These are phyloP conservation scores for Torymus tubicola DNA, from an alignment of 2,888 invertebrate species.

Conservation along the genomic window DNA sequence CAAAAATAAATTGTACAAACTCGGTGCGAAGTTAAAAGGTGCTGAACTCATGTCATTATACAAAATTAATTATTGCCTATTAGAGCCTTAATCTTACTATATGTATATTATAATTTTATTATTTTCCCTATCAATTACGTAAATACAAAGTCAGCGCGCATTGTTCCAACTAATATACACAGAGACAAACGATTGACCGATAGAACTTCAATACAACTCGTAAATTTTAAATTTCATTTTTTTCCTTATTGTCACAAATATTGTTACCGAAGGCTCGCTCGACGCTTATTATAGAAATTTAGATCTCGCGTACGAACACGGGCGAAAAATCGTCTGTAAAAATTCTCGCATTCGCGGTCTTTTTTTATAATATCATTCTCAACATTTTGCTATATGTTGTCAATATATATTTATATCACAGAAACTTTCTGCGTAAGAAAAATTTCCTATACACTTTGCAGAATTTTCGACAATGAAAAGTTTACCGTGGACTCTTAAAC, in stretches of 20 bases:
- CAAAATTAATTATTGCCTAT: background rate
- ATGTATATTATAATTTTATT: no score
- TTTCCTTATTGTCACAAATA: constrained; percentile 30
- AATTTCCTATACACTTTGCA: background rate
- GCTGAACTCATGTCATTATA: background rate
- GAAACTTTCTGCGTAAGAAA: constrained; percentile 13
- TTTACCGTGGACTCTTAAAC: no score
- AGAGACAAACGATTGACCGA: constrained; percentile 4
- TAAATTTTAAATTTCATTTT: constrained; percentile 11
- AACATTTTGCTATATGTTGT: background rate
- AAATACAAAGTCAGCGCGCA: no score
- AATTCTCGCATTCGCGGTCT: background rate
- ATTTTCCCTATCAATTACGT: no score
- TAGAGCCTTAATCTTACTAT: constrained; percentile 3
- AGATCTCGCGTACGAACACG: constrained; percentile 15
- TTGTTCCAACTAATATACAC: background rate
- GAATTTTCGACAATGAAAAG: no score
- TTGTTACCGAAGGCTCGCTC: constrained; percentile 44
- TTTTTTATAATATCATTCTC: background rate
- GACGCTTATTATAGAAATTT: constrained; percentile 7
- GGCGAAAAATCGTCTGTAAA: constrained; percentile 5
- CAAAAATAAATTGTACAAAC: constrained; percentile 12
- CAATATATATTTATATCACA: constrained; percentile 37
- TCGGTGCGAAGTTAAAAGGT: no score
- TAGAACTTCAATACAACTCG: background rate